Percentiles rank a stretch among this genome's conserved stretches.
phyloP scores from a whole-genome alignment of 2,888 invertebrate species.

The Chrysomela aeneicollis region DNA sequence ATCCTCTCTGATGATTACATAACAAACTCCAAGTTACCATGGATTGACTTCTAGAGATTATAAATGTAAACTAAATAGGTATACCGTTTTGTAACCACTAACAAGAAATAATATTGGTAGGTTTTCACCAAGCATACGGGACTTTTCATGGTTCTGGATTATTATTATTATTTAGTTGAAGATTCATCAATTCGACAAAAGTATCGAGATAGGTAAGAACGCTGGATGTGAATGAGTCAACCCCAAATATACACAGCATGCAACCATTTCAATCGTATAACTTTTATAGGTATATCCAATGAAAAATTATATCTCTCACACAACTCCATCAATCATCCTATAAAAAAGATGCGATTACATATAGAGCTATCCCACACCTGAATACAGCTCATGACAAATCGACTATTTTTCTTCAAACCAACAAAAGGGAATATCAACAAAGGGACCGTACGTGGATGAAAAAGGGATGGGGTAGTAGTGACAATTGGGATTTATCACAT shows the following conservation, averaged over 20 bases:
- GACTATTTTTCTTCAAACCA: slow-evolving; percentile 30
- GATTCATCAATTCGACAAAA: too few relatives aligned
- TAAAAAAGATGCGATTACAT: slow-evolving; percentile 19
- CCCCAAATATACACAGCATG: background rate
- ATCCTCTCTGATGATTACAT: too few relatives aligned
- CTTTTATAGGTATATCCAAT: slow-evolving; percentile 8
- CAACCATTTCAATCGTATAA: background rate
- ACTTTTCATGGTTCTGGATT: too few relatives aligned
- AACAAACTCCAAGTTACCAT: too few relatives aligned
- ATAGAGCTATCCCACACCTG: slow-evolving; percentile 23
- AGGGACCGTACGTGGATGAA: slow-evolving; percentile 22
- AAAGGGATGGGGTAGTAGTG: slow-evolving; percentile 29
- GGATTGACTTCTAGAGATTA: too few relatives aligned
- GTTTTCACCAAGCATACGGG: too few relatives aligned
- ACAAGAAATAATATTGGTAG: too few relatives aligned
- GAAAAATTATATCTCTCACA: slow-evolving; percentile 16
- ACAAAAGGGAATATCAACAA: slow-evolving; percentile 34
- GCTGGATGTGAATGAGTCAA: background rate
- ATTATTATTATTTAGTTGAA: too few relatives aligned
- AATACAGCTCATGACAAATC: slow-evolving; percentile 37
- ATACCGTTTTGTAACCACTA: too few relatives aligned
- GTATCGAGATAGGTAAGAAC: too few relatives aligned
- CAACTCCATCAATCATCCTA: slow-evolving; percentile 16
- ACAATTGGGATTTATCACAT: slow-evolving; percentile 32
- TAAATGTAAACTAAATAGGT: too few relatives aligned